Evolutionary conservation across 2,797 vertebrate species (phyloP).

Genomic region (Sebastolobus alascanus): DNA sequence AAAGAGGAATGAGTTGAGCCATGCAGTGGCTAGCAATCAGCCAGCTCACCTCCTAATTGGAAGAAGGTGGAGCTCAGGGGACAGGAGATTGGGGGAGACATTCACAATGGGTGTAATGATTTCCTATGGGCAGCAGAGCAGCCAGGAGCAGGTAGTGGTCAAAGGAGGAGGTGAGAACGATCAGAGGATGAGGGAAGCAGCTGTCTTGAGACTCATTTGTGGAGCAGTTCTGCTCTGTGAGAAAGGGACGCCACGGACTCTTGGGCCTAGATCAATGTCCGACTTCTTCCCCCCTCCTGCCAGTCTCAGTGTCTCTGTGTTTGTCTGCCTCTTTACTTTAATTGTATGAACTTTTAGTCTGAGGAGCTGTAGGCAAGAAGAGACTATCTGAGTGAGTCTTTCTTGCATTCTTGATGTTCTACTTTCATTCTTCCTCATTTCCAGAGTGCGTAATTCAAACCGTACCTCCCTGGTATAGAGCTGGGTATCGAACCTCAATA

Average conservation of each 20-base stretch:
- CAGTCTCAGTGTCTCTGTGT: conserved; percentile 17
- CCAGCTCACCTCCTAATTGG: conserved; percentile 60
- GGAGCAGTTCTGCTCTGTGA: conserved; percentile 25
- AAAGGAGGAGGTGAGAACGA: conserved; percentile 30
- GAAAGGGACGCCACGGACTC: conserved; percentile 15
- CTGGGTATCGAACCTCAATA: neutral
- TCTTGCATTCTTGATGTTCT: conserved; percentile 15
- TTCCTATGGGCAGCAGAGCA: conserved; percentile 67
- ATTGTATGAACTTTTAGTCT: conserved; percentile 25
- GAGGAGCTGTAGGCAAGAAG: neutral
- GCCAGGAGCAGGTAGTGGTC: conserved; percentile 38
- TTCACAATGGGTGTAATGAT: conserved; percentile 68
- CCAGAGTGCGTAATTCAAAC: neutral
- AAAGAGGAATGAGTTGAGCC: conserved; percentile 33
- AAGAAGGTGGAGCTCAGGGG: conserved; percentile 56
- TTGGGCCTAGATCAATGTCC: conserved; percentile 49
- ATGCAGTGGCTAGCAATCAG: conserved; percentile 32
- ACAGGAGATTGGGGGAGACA: conserved; percentile 53
- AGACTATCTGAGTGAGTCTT: neutral
- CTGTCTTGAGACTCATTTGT: conserved; percentile 71
- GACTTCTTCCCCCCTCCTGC: conserved; percentile 4
- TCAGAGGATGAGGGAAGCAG: conserved; percentile 48
- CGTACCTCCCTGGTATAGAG: neutral
- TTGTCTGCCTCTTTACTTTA: conserved; percentile 18
- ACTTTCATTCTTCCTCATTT: neutral